Percentiles rank a stretch among this genome's conserved stretches.
Evolutionary conservation across 2,797 vertebrate genomes (phyloP).

Genomic region (Spinus olivaceus): DNA sequence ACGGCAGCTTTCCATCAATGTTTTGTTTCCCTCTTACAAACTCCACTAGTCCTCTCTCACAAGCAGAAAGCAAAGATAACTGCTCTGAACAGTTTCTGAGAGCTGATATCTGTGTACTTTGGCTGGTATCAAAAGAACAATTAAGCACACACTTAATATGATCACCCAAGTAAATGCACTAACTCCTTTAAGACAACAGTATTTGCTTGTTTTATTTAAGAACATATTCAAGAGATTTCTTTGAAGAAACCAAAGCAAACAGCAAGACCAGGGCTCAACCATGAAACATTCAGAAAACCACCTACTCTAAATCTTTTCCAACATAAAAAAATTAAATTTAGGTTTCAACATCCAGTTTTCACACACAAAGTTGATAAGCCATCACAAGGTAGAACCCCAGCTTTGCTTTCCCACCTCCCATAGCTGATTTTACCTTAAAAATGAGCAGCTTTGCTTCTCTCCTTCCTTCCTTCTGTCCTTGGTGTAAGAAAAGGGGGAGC

Average conservation of each 20-base stretch:
- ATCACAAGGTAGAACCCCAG: rapidly evolving
- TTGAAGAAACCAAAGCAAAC: conserved; percentile 4
- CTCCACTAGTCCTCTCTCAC: background rate
- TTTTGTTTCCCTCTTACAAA: background rate
- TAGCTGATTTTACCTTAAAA: background rate
- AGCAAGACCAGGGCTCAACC: background rate
- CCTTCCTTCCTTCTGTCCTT: no score
- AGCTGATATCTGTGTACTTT: background rate
- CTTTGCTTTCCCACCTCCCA: rapidly evolving
- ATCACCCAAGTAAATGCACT: background rate
- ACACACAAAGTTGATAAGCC: background rate
- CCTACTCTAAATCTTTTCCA: background rate
- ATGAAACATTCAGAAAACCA: background rate
- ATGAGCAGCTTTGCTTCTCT: rapidly evolving
- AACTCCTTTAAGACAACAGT: background rate
- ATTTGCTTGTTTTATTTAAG: conserved; percentile 6
- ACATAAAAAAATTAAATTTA: background rate
- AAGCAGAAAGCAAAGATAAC: background rate
- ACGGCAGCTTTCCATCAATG: background rate
- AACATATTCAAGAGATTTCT: background rate
- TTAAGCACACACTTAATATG: background rate
- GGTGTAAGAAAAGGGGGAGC: rapidly evolving
- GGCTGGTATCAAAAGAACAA: background rate
- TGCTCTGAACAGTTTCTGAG: background rate
- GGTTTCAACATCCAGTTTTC: rapidly evolving